Evolutionary conservation across 2,888 invertebrate species (phyloP).

Genomic region (Cataglyphis cursor): DNA sequence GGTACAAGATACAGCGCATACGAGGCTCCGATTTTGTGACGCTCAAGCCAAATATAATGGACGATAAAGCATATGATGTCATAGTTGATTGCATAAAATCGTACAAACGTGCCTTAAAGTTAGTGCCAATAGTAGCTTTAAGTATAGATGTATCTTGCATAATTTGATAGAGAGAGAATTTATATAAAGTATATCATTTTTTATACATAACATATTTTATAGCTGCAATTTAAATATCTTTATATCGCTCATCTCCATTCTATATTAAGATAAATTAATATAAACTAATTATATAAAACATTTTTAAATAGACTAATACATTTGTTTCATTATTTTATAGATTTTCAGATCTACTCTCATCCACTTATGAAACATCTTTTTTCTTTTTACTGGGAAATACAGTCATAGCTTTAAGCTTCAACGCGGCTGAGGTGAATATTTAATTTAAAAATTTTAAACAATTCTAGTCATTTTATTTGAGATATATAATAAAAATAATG

Average conservation of each 20-base stretch:
- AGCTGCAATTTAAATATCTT: background rate
- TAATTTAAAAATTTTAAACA: background rate
- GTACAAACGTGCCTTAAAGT: constrained; percentile 10
- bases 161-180: background rate
- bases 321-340: background rate
- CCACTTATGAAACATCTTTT: background rate
- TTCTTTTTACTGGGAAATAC: constrained; percentile 2
- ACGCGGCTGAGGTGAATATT: constrained; percentile 30
- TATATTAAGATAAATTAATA: background rate
- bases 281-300: background rate
- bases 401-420: constrained; percentile 13
- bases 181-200: background rate
- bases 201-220: background rate
- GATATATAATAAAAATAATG: background rate
- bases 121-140: background rate
- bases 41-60: background rate
- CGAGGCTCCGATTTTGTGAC: background rate
- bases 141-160: background rate
- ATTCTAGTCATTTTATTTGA: background rate
- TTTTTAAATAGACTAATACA: background rate
- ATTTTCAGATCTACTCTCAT: constrained; percentile 23
- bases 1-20: constrained; percentile 1
- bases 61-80: background rate
- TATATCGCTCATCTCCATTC: background rate
- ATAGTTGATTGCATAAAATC: constrained; percentile 12